Evolutionary conservation across 2,113 vertebrate genomes (phyloP), one percentile per base, ranked within the genome.

Genomic region (Triplophysa dalaica): DNA sequence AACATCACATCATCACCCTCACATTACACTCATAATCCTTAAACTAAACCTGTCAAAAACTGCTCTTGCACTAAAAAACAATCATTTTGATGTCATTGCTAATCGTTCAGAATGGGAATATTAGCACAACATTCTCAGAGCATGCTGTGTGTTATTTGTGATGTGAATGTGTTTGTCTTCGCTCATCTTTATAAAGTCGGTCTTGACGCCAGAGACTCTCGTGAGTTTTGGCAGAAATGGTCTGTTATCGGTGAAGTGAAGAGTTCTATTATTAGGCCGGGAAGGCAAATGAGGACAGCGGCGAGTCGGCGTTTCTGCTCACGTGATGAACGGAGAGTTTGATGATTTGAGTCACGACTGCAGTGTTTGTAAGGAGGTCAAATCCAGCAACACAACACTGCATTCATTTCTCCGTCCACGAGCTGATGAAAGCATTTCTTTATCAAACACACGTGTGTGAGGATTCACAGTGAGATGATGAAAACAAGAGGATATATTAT

Each of bases 281-380:
- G 41, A 6, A 66, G 70, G 78, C 69, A 61, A 38, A 24, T 21
- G 73, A 68, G 54, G 54, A 62, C 43, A 58, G 52, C 17, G 17
- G 67, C 7, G 16, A 8, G 74, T 66, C 62, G 29, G 41, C n/a
- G 65, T 67, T 60, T 80, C 63, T 66, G 22, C 52, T 67, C 64
- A 43, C 63, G 43, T 68, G 64, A 78, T 78, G 63, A 78, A 60
- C 43, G 48, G 33, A 68, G 75, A 68, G 64, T 65, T 33, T 80
- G 11, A 50, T 66, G 78, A 72, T 74, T 26, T 72, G 75, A 72
- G 33, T 70, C 60, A 82, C 70, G 70, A 60, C 70, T 60, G 33
- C 33, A 77, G 60, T 22, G 67, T 77, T 72, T 69, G 22, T 19
- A 77, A 77, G 52, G 75, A 62, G 48, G 52, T 72, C 61, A 33